phyloP scores from a whole-genome alignment of 2,797 vertebrate species.

The Myotis daubentonii region DNA sequence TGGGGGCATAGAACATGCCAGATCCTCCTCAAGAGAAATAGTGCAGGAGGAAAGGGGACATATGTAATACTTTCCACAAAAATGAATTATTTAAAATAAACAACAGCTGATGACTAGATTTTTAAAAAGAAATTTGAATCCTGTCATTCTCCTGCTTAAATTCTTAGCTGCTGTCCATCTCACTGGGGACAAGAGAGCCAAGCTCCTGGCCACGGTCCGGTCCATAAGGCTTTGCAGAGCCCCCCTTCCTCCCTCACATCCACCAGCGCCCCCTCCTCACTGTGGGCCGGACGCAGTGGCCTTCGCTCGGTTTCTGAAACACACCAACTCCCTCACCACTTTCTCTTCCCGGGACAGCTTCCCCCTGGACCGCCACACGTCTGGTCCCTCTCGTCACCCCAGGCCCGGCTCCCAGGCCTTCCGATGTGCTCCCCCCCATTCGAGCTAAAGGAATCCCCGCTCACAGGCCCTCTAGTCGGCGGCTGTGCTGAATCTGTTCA shows the following conservation, averaged over 20 bases:
- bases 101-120: neutral
- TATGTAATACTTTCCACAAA: too few relatives aligned
- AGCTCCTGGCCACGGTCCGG: neutral
- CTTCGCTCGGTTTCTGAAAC: neutral
- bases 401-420: neutral
- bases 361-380: too few relatives aligned
- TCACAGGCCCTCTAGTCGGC: neutral
- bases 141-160: neutral
- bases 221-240: too few relatives aligned
- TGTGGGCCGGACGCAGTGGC: rapidly evolving
- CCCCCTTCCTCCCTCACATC: neutral
- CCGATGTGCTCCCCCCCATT: neutral
- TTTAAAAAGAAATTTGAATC: neutral
- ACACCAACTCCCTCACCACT: neutral
- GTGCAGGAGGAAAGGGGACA: neutral
- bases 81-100: too few relatives aligned
- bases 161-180: neutral
- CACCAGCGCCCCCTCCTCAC: neutral
- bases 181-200: neutral
- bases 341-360: neutral
- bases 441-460: neutral
- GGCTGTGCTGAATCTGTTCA: neutral
- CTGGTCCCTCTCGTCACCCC: neutral
- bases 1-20: neutral
- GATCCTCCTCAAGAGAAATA: neutral